Evolutionary conservation across 2,113 vertebrate species (phyloP).

Genomic region (Galbula dea): DNA sequence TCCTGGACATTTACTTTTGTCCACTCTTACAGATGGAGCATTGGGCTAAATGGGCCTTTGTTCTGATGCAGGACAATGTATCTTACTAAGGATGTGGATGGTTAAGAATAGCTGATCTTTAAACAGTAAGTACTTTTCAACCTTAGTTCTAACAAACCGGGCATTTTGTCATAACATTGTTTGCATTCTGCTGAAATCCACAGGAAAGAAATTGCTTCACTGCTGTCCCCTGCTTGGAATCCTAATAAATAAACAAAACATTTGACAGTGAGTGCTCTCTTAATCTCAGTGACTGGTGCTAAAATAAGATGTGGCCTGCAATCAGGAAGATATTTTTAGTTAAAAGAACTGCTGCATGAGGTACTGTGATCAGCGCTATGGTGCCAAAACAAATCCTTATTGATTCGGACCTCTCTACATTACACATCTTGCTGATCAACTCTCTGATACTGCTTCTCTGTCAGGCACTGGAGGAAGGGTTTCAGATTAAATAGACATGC

Average conservation of each 20-base stretch:
- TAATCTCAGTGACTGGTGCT: not conserved
- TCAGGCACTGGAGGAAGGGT: not conserved
- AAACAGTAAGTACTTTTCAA: not conserved
- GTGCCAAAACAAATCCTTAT: not conserved
- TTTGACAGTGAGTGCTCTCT: not conserved
- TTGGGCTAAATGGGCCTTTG: not conserved
- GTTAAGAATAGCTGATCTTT: not conserved
- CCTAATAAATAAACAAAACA: not conserved
- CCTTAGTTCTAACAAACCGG: not conserved
- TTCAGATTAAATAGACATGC: constrained; percentile 9
- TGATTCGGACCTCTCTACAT: constrained; percentile 14
- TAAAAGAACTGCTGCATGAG: not conserved
- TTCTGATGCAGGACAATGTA: not conserved
- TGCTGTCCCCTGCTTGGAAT: not conserved
- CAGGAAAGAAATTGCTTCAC: not conserved
- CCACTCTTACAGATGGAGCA: not conserved
- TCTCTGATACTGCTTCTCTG: not conserved
- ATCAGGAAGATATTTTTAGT: constrained; percentile 4
- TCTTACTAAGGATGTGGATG: not conserved
- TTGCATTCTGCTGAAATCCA: constrained; percentile 2
- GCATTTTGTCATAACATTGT: not conserved
- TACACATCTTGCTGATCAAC: not conserved
- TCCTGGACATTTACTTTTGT: not conserved
- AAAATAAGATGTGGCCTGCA: constrained; percentile 7
- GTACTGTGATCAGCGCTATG: not conserved